Evolutionary conservation across 2,888 invertebrate species (phyloP).

Genomic region (Rhamnusium bicolor): DNA sequence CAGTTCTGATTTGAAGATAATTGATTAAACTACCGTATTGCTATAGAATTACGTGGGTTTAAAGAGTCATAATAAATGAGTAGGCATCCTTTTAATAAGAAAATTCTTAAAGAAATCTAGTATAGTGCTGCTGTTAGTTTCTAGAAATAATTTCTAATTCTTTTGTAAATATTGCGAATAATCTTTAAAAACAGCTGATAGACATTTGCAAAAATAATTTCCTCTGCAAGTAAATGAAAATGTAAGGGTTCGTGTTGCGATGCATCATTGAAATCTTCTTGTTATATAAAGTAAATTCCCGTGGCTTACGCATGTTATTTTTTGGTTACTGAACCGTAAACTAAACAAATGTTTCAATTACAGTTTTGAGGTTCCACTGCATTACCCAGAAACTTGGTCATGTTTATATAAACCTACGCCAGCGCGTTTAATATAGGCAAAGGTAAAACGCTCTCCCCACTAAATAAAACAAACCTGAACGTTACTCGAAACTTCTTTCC

Average conservation of each 20-base stretch:
- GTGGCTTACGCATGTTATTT: neutral
- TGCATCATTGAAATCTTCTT: constrained; percentile 26
- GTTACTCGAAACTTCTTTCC: constrained; percentile 57
- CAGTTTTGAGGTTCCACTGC: neutral
- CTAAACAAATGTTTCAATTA: neutral
- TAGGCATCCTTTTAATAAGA: no score
- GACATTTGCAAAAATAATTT: no score
- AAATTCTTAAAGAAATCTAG: no score
- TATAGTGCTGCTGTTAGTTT: no score
- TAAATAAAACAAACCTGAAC: constrained; percentile 7
- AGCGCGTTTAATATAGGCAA: constrained; percentile 23
- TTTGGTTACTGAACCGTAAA: neutral
- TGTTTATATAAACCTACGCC: constrained; percentile 23
- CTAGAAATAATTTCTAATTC: no score
- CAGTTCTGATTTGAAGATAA: no score
- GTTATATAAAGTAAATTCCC: neutral
- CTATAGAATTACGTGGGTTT: no score
- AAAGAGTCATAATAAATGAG: no score
- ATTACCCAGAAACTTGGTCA: constrained; percentile 28
- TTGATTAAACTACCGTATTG: no score
- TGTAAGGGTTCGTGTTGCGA: constrained; percentile 7
- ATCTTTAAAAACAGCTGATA: no score
- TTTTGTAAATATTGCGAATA: no score
- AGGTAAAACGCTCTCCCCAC: constrained; percentile 23
- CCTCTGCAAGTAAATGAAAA: neutral